Percentiles rank a stretch among this genome's conserved stretches.
phyloP scores from a whole-genome alignment of 1,140 invertebrate genomes.

The Trichonephila clavata region DNA sequence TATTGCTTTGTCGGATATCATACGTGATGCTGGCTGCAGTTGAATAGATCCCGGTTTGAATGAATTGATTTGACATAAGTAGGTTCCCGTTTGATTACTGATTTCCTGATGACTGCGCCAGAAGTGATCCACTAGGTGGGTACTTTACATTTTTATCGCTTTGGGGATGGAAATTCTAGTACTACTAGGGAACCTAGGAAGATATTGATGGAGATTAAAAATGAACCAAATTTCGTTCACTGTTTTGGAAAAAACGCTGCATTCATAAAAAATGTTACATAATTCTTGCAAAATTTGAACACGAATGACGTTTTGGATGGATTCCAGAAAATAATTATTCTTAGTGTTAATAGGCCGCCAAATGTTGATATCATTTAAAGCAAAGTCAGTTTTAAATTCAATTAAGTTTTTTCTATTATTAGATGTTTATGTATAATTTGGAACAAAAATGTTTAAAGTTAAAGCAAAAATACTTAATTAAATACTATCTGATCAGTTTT shows the following conservation, averaged over 20 bases:
- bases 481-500: too few species aligned
- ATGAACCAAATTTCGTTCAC: background rate
- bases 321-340: too few species aligned
- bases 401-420: too few species aligned
- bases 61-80: constrained; percentile 66
- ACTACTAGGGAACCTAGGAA: background rate
- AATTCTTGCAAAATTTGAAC: too few species aligned
- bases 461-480: too few species aligned
- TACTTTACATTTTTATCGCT: background rate
- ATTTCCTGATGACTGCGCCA: background rate
- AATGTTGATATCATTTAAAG: too few species aligned
- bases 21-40: constrained; percentile 9
- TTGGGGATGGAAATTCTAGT: background rate
- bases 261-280: too few species aligned
- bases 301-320: too few species aligned
- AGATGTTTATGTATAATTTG: too few species aligned
- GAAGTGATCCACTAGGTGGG: background rate
- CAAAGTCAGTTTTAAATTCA: too few species aligned
- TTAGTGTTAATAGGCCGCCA: too few species aligned
- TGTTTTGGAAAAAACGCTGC: background rate
- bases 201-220: background rate
- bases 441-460: too few species aligned
- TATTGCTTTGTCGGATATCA: constrained; percentile 48
- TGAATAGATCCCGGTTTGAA: constrained; percentile 37
- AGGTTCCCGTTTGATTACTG: constrained; percentile 63